Evolutionary conservation across 2,113 vertebrate genomes (phyloP), one percentile per base, ranked within the genome.

Genomic region (Halichoeres trimaculatus): DNA sequence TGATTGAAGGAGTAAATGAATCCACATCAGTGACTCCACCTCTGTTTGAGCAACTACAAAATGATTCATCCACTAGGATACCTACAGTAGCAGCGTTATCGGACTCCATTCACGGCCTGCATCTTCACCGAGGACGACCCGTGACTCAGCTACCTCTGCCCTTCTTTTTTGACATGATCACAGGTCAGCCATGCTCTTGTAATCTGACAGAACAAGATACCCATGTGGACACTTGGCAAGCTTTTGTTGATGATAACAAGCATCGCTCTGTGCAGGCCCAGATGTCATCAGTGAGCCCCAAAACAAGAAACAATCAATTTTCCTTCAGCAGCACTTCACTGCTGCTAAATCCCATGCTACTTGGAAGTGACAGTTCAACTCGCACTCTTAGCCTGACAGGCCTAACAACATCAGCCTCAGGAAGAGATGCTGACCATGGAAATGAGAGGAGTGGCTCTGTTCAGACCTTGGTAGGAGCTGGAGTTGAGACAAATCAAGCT

Each of bases 161-260:
- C 56, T 63, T 54, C 34, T 76, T 65, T 43, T 66, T 22, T 84
- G 66, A 76, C 69, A 63, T 77, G 69, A 85, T 72, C 77, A 58
- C 65, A 60, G 81, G 81, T 66, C 73, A 78, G 54, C 66, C 55
- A 4, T 63, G 70, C 71, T 84, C 77, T 78, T 80, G 82, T 65
- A 76, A 72, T 61, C 75, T 66, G 75, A 81, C 77, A 78, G 51
- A 57, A 55, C 64, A 58, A 64, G 69, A 58, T 45, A 62, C 47
- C 47, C 50, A 68, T 80, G 73, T 58, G 55, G 22, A 86, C 63
- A 43, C 76, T 75, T 63, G 57, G 45, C 61, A 73, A 78, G 67
- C 53, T 41, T 66, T 71, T 14, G 67, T 74, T 89, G 75, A 84
- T 53, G 76, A 68, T 87, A 90, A 88, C 20, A 13, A 86, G 65